A percentile compares a stretch with the other conserved stretches of the same genome.
These are phyloP conservation scores for Indicator indicator DNA, from an alignment of 2,113 vertebrate species.

Conservation along the genomic window DNA sequence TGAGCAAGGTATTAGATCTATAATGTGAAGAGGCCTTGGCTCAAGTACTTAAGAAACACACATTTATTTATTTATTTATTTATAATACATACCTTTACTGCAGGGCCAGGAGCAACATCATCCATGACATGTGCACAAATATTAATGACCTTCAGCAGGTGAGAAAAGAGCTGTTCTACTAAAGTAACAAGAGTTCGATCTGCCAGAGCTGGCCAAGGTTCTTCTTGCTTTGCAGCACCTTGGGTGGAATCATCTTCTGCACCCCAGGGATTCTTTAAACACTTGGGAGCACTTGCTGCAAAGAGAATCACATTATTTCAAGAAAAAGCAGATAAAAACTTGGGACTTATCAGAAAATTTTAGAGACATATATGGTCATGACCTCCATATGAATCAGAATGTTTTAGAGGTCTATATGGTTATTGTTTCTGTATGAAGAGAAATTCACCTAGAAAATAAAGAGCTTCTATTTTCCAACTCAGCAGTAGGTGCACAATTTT, in stretches of 20 bases:
- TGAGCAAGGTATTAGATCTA: not conserved
- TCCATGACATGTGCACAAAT: conserved; percentile 97
- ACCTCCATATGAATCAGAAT: not conserved
- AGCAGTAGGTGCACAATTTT: not conserved
- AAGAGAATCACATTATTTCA: not conserved
- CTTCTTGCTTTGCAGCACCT: conserved; percentile 84
- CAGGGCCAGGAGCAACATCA: conserved; percentile 91
- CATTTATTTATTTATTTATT: not conserved
- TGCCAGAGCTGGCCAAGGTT: conserved; percentile 89
- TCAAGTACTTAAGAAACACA: not conserved
- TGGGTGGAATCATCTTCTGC: conserved; percentile 86
- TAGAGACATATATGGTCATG: not conserved
- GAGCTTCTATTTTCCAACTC: not conserved
- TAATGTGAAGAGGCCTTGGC: not conserved
- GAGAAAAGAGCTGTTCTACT: conserved; percentile 94
- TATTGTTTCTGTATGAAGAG: not conserved
- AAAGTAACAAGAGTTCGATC: conserved; percentile 87
- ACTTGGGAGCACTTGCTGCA: conserved; percentile 90
- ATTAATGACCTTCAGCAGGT: conserved; percentile 92
- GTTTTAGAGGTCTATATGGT: not conserved
- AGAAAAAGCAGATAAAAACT: not conserved
- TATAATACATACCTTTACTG: conserved; percentile 81
- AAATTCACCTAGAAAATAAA: not conserved
- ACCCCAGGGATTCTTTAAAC: conserved; percentile 89
- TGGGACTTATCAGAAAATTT: not conserved